Conservation (phyloP, 2,113 vertebrate species). For the Neotragus moschatus region DNA sequence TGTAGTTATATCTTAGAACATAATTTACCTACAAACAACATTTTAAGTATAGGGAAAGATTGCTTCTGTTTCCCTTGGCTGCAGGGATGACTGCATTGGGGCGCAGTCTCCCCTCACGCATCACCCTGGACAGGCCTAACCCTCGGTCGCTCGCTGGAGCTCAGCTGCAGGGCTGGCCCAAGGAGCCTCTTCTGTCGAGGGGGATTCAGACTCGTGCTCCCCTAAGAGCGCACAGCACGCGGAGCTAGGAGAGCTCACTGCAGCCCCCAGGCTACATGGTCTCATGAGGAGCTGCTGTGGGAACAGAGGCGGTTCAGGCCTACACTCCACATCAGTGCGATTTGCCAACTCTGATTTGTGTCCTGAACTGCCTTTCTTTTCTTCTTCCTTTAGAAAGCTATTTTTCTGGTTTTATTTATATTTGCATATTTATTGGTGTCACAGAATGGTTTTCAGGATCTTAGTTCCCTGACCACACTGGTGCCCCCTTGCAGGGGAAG, state of each 20-base stretch:
- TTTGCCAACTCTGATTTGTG: neutral
- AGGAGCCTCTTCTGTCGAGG: neutral
- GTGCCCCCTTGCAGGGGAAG: neutral
- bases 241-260: neutral
- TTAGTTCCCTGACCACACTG: neutral
- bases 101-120: neutral
- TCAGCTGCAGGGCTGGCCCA: neutral
- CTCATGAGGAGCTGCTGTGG: neutral
- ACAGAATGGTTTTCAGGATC: neutral
- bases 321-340: too few relatives aligned
- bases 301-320: neutral
- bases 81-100: too few relatives aligned
- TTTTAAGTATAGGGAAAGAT: neutral
- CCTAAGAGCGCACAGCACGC: neutral
- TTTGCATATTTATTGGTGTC: neutral
- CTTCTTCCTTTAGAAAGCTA: neutral
- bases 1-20: neutral
- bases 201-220: neutral
- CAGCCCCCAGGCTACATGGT: neutral
- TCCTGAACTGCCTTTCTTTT: neutral
- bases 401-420: neutral
- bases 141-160: neutral
- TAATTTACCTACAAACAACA: neutral
- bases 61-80: neutral
- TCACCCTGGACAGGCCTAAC: too few relatives aligned